These are phyloP conservation scores for Pseudomugil tenellus DNA, from an alignment of 2,797 vertebrate species.

Conservation along the genomic window DNA sequence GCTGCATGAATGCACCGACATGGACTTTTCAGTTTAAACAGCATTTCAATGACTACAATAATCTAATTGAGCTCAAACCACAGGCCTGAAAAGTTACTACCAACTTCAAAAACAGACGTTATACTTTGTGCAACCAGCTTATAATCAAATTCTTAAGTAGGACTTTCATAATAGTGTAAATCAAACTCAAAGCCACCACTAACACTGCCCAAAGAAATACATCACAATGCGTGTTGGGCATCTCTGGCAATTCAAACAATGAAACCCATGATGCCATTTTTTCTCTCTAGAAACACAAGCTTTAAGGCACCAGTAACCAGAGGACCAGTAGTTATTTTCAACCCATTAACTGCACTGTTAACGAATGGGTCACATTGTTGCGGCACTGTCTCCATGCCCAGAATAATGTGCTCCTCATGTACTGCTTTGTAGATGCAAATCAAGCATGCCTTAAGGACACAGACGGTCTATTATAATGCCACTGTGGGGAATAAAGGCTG, in stretches of 20 bases:
- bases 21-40: neutral
- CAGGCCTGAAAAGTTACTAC: neutral
- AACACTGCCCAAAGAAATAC: conserved; percentile 25
- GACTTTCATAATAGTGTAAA: conserved; percentile 3
- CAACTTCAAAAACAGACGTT: conserved; percentile 15
- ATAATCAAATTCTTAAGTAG: conserved; percentile 34
- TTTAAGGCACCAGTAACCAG: conserved; percentile 36
- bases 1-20: neutral
- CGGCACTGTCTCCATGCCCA: conserved; percentile 49
- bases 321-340: conserved; percentile 58
- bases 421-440: conserved; percentile 67
- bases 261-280: conserved; percentile 31
- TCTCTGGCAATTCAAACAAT: conserved; percentile 28
- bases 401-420: conserved; percentile 55
- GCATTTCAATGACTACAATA: neutral
- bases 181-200: conserved; percentile 26
- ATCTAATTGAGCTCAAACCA: neutral
- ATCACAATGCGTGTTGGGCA: conserved; percentile 30
- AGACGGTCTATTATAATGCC: conserved; percentile 65
- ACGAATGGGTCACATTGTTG: conserved; percentile 51
- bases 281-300: conserved; percentile 16
- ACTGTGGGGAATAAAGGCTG: conserved; percentile 51
- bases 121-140: conserved; percentile 8
- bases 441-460: conserved; percentile 66
- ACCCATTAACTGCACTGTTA: conserved; percentile 66